Conservation (phyloP, 2,888 invertebrate species). For the Chloroclystis v-ata region DNA sequence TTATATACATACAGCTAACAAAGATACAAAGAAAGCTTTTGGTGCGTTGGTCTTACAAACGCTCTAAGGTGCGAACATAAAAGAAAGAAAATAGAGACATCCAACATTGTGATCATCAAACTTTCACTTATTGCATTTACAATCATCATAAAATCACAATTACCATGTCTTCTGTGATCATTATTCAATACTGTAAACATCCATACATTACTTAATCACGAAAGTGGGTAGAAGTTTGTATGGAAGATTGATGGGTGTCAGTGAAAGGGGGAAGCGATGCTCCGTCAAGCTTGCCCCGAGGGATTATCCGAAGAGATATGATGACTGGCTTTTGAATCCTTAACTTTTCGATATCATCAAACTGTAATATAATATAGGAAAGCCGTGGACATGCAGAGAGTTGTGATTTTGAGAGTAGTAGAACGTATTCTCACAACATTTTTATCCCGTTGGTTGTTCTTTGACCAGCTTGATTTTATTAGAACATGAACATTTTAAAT, state of each 20-base stretch:
- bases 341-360: slow-evolving; percentile 8
- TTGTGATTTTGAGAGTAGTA: too few species aligned
- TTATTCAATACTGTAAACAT: slow-evolving; percentile 7
- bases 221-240: slow-evolving; percentile 21
- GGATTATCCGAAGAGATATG: slow-evolving; percentile 24
- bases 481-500: too few species aligned
- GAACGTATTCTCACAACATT: too few species aligned
- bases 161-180: slow-evolving; percentile 7
- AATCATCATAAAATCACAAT: not conserved
- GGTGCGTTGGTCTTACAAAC: too few species aligned
- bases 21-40: too few species aligned
- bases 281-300: slow-evolving; percentile 28
- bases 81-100: too few species aligned
- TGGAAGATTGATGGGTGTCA: slow-evolving; percentile 29
- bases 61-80: too few species aligned
- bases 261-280: slow-evolving; percentile 31
- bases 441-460: too few species aligned
- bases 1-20: too few species aligned
- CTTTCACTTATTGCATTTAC: slow-evolving; percentile 6
- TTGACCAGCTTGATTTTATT: too few species aligned
- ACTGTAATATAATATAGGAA: too few species aligned
- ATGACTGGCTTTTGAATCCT: slow-evolving; percentile 24
- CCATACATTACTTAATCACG: slow-evolving; percentile 15
- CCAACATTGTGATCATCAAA: not conserved
- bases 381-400: too few species aligned